These are phyloP conservation scores for Myotis vivesi DNA, from an alignment of 2,797 vertebrate genomes.

Conservation along the genomic window DNA sequence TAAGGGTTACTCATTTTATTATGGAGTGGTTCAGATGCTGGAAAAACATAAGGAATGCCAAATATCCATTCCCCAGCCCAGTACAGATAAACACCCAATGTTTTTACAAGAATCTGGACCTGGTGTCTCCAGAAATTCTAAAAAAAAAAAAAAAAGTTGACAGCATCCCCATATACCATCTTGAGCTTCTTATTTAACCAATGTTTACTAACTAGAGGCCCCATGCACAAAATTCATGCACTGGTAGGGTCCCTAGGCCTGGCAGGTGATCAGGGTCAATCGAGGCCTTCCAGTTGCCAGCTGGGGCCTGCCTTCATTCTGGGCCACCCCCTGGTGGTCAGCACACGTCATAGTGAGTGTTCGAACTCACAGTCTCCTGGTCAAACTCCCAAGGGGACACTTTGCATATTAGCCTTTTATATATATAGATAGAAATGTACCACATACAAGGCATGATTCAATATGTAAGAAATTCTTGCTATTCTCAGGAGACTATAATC, in stretches of 20 bases:
- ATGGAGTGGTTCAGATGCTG: neutral
- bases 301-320: too few species aligned
- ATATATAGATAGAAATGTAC: neutral
- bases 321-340: too few species aligned
- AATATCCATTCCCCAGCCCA: neutral
- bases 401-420: too few species aligned
- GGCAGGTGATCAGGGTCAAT: too few species aligned
- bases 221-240: too few species aligned
- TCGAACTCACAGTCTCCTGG: too few species aligned
- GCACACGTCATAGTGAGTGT: too few species aligned
- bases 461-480: neutral
- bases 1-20: neutral
- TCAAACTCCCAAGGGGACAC: too few species aligned
- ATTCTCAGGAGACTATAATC: neutral
- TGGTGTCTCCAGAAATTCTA: neutral
- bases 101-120: neutral
- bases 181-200: neutral
- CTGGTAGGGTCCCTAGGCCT: too few species aligned
- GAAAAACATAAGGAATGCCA: conserved; percentile 28
- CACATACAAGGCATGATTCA: neutral
- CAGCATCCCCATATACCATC: neutral
- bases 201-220: conserved; percentile 14
- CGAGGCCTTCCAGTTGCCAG: too few species aligned
- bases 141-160: neutral
- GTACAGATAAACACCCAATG: neutral